Percentiles rank a stretch among this genome's conserved stretches.
phyloP scores from a whole-genome alignment of 2,888 invertebrate species.

The Himalopsyche japonica region DNA sequence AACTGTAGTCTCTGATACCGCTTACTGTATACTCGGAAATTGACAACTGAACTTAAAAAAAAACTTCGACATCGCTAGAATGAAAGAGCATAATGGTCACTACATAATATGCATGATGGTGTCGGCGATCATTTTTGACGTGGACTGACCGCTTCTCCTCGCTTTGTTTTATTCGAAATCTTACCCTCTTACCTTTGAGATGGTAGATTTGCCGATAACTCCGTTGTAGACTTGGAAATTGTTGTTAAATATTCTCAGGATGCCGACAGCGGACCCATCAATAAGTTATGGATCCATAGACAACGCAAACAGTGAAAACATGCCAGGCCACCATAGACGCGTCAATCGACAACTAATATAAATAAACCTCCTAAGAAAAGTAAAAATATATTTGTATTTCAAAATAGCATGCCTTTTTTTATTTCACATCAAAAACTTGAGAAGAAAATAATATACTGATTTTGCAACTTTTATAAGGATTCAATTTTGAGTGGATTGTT shows the following conservation, averaged over 20 bases:
- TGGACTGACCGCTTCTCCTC: constrained; percentile 26
- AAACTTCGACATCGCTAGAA: constrained; percentile 31
- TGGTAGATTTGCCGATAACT: constrained; percentile 35
- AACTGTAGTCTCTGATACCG: constrained; percentile 29
- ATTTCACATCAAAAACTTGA: too few species aligned
- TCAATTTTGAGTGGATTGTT: too few species aligned
- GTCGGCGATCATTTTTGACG: constrained; percentile 17
- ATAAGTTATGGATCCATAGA: not conserved
- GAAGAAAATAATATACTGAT: too few species aligned
- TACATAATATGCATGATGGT: constrained; percentile 36
- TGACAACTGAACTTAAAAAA: constrained; percentile 27
- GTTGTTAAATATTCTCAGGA: constrained; percentile 32
- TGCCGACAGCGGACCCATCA: constrained; percentile 18
- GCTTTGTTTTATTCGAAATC: constrained; percentile 32
- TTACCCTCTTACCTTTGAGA: constrained; percentile 38
- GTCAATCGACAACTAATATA: too few species aligned
- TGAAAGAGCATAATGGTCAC: constrained; percentile 36
- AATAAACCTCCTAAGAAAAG: too few species aligned
- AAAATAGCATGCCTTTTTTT: too few species aligned
- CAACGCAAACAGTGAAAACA: not conserved
- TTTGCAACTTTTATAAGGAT: too few species aligned
- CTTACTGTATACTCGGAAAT: constrained; percentile 31
- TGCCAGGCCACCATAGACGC: not conserved
- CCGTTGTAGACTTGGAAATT: constrained; percentile 27
- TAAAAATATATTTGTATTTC: too few species aligned